Evolutionary conservation across 1,140 invertebrate species (phyloP), one percentile per base, ranked within the genome.

Genomic region (Calliopsis andreniformis): DNA sequence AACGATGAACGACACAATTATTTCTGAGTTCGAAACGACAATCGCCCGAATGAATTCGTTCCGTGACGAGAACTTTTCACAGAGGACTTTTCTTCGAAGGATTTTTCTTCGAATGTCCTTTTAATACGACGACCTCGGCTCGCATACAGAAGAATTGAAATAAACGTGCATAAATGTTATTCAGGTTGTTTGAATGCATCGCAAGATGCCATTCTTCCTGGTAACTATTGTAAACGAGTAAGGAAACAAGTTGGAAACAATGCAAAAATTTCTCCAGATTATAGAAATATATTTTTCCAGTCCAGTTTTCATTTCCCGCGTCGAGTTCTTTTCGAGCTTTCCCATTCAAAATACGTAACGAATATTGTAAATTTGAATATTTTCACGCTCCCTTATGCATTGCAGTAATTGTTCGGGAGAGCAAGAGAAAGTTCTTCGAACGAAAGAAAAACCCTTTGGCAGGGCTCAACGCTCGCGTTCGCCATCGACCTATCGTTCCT

Each of bases 101-200:
- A 63, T 56, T 45, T 56, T 25, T 35, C 51, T 25, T 39, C 43
- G 23, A 23, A 18, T 6, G 61, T 10, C 25, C 42, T 18, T 63
- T 30, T 8, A 23, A n/a, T 25, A 30, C 18, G 25, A 8, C 42
- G 25, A 6, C 30, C 30, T 16, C 32, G 59, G 42, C 42, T 64
- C 45, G 45, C 23, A 39, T 14, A 14, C 35, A 56, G 63, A 75
- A 66, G 49, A 66, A 73, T 73, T 53, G 39, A 49, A 55, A 75
- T 67, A 45, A 75, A 56, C 51, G 71, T 39, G 30, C 4, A 39
- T 58, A 58, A 75, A 75, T 66, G 64, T 53, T 63, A 75, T 75
- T 67, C 71, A 75, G 4, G 2, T 7, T 30, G 61, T 56, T 23
- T 55, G 16, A 35, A 75, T 67, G 58, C 51, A 25, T 14, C 7